phyloP scores from a whole-genome alignment of 2,113 vertebrate species.

The Synchiropus splendidus region DNA sequence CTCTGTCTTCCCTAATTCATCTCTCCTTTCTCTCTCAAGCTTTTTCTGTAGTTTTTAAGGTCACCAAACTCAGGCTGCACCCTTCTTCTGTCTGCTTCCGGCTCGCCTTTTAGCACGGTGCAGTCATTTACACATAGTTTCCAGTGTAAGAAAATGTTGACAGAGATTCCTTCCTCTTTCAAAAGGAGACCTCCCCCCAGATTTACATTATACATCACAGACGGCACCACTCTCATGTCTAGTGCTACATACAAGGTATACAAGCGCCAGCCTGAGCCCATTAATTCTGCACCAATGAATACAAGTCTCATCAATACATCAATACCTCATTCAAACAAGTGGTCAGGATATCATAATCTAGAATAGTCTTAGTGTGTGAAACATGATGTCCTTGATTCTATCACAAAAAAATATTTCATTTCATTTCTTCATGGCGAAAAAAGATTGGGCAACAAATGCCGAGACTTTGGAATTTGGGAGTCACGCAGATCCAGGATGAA shows the following conservation, averaged over 20 bases:
- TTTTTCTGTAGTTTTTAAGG: constrained; percentile 29
- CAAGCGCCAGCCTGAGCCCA: not conserved
- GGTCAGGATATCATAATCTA: too few species aligned
- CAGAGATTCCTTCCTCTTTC: constrained; percentile 41
- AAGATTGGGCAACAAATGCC: too few species aligned
- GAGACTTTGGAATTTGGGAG: too few species aligned
- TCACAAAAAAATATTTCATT: too few species aligned
- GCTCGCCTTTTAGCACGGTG: constrained; percentile 29
- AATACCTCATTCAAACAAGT: too few species aligned
- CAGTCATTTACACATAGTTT: constrained; percentile 35
- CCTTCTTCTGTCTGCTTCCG: constrained; percentile 5
- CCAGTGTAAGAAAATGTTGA: constrained; percentile 43
- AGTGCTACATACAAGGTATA: constrained; percentile 20
- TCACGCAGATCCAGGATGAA: too few species aligned
- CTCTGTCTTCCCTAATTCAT: constrained; percentile 15
- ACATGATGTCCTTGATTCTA: too few species aligned
- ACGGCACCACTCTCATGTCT: constrained; percentile 15
- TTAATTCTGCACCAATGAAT: too few species aligned
- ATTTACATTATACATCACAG: constrained; percentile 47
- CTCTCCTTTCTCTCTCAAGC: constrained; percentile 10
- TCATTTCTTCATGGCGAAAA: too few species aligned
- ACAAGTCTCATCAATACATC: too few species aligned
- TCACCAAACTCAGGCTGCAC: constrained; percentile 19
- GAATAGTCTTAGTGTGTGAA: too few species aligned
- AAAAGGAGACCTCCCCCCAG: constrained; percentile 30